These are phyloP conservation scores for Caenorhabditis japonica DNA, from an alignment of 2,888 invertebrate species.

Conservation along the genomic window DNA sequence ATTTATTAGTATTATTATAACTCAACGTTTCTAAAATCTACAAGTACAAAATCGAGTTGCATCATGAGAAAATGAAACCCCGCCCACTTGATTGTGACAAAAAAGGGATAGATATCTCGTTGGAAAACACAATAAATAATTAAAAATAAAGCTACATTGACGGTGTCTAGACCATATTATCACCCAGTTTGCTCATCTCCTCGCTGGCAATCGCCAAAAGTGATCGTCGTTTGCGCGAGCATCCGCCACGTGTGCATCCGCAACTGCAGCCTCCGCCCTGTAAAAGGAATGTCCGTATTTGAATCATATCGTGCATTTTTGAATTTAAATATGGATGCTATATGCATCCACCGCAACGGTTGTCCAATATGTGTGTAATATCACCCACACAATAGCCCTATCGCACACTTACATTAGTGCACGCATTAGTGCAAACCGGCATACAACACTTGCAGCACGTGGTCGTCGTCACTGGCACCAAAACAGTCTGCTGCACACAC, in stretches of 20 bases:
- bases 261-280: slow-evolving; percentile 68
- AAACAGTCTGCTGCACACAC: slow-evolving; percentile 59
- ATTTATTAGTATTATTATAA: background rate
- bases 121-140: slow-evolving; percentile 4
- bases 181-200: slow-evolving; percentile 56
- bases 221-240: slow-evolving; percentile 62
- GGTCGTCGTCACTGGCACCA: slow-evolving; percentile 60
- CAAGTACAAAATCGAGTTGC: background rate
- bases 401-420: slow-evolving; percentile 54
- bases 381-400: too few relatives aligned
- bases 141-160: slow-evolving; percentile 8
- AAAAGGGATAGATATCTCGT: too few relatives aligned
- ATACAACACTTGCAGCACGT: slow-evolving; percentile 69
- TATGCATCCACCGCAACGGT: too few relatives aligned
- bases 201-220: slow-evolving; percentile 62
- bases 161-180: slow-evolving; percentile 30
- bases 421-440: slow-evolving; percentile 68
- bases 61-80: too few relatives aligned
- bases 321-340: too few relatives aligned
- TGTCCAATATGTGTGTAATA: too few relatives aligned
- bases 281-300: background rate
- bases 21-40: background rate
- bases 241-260: slow-evolving; percentile 68
- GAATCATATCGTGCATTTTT: too few relatives aligned
- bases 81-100: background rate